phyloP scores from a whole-genome alignment of 2,888 invertebrate species.

The Amphimallon solstitiale region DNA sequence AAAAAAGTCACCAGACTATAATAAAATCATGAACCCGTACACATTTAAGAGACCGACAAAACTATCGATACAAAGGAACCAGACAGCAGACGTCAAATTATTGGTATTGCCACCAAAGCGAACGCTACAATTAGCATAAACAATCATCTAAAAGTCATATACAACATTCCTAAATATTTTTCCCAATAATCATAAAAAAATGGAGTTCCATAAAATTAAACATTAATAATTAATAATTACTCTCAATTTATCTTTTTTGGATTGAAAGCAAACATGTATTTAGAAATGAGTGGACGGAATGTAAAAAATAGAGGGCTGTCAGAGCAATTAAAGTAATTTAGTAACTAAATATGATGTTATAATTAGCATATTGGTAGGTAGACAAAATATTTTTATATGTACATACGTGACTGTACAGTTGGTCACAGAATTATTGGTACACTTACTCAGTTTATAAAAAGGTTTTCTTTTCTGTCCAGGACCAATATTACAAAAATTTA shows the following conservation, averaged over 20 bases:
- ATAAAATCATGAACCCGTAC: conserved; percentile 20
- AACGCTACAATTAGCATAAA: conserved; percentile 14
- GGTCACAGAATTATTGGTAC: no score
- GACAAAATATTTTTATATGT: neutral
- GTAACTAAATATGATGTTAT: conserved; percentile 30
- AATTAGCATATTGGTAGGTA: conserved; percentile 27
- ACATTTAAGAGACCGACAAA: conserved; percentile 30
- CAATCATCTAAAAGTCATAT: neutral
- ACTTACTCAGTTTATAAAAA: no score
- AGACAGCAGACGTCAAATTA: conserved; percentile 21
- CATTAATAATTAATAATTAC: no score
- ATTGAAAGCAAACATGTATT: no score
- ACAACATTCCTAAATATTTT: no score
- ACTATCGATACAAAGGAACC: conserved; percentile 12
- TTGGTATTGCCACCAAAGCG: conserved; percentile 3
- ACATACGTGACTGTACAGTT: no score
- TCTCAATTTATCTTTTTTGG: no score
- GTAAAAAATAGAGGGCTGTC: neutral
- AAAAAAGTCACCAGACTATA: conserved; percentile 20
- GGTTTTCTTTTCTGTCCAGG: no score
- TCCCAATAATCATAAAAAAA: conserved; percentile 1
- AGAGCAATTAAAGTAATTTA: conserved; percentile 27
- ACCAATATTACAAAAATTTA: no score
- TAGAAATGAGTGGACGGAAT: no score
- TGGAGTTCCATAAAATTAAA: neutral